phyloP scores from a whole-genome alignment of 64 coral and sea anemone genomes.

The Stylophora pistillata region DNA sequence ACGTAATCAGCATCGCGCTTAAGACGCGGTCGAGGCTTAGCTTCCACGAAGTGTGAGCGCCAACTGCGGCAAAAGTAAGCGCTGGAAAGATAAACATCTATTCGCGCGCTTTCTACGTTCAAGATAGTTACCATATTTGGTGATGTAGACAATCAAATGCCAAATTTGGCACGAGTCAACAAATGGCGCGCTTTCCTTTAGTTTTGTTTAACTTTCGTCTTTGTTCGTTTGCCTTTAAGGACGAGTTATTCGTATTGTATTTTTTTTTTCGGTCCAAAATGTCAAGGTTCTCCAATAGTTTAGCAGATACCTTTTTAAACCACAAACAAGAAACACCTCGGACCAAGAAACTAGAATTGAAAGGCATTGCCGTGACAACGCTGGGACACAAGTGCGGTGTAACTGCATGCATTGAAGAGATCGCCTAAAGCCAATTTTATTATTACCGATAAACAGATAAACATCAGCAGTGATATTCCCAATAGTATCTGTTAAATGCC shows the following conservation, averaged over 20 bases:
- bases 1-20: too few species aligned
- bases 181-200: conserved; percentile 32
- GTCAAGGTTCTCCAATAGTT: neutral
- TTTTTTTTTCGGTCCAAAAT: conserved; percentile 22
- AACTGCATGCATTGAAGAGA: neutral
- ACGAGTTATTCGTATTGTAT: neutral
- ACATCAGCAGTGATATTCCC: neutral
- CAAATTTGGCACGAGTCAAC: conserved; percentile 63
- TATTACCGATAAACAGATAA: conserved; percentile 1
- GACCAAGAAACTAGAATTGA: neutral
- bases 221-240: conserved; percentile 31
- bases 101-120: conserved; percentile 56
- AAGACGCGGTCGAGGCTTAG: too few species aligned
- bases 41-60: neutral
- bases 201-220: conserved; percentile 42
- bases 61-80: too few species aligned
- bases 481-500: neutral
- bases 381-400: neutral
- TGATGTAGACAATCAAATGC: conserved; percentile 72
- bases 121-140: conserved; percentile 56
- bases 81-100: neutral
- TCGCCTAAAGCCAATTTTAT: neutral
- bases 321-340: neutral
- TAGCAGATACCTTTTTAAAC: neutral
- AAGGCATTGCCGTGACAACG: neutral